Percentiles rank a stretch among this genome's conserved stretches.
Evolutionary conservation across 2,797 vertebrate species (phyloP).

Genomic region (Rhadinocentrus ornatus): DNA sequence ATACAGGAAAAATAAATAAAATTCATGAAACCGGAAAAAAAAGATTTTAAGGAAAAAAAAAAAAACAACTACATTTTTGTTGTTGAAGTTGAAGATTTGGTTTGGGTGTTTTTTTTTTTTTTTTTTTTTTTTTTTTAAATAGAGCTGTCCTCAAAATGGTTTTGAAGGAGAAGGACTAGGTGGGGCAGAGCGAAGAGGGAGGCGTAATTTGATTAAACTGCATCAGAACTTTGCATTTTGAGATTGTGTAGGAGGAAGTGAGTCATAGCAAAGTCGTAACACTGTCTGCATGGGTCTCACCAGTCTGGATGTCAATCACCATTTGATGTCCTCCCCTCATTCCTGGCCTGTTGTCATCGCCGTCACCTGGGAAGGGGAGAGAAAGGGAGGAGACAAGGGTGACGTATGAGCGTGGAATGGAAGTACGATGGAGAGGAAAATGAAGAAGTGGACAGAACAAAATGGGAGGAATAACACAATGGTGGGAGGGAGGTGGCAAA

Average conservation of each 20-base stretch:
- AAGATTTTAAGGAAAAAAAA: not conserved
- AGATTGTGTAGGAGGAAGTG: slow-evolving; percentile 34
- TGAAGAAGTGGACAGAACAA: not conserved
- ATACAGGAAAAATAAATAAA: not conserved
- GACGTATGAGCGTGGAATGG: slow-evolving; percentile 22
- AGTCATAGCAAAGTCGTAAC: slow-evolving; percentile 52
- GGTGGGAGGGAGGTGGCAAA: not conserved
- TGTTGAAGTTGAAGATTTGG: slow-evolving; percentile 16
- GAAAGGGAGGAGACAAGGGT: slow-evolving; percentile 10
- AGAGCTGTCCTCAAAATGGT: slow-evolving; percentile 1
- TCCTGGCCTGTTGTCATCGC: slow-evolving; percentile 95
- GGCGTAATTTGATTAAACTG: slow-evolving; percentile 45
- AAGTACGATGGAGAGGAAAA: slow-evolving; percentile 1
- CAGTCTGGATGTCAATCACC: slow-evolving; percentile 98
- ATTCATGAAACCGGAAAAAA: too few species aligned
- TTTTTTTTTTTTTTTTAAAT: slow-evolving; percentile 1
- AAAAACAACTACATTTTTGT: slow-evolving; percentile 15
- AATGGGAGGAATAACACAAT: slow-evolving; percentile 7
- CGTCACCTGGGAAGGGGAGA: slow-evolving; percentile 84
- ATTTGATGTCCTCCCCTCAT: slow-evolving; percentile 99
- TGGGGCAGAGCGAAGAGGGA: not conserved
- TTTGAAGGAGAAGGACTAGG: slow-evolving; percentile 8
- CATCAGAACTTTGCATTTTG: slow-evolving; percentile 23
- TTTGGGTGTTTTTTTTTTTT: not conserved
- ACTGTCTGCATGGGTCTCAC: slow-evolving; percentile 77